A percentile compares a stretch with the other conserved stretches of the same genome.
phyloP scores from a whole-genome alignment of 2,888 invertebrate species.

The Drosophila rubida region DNA sequence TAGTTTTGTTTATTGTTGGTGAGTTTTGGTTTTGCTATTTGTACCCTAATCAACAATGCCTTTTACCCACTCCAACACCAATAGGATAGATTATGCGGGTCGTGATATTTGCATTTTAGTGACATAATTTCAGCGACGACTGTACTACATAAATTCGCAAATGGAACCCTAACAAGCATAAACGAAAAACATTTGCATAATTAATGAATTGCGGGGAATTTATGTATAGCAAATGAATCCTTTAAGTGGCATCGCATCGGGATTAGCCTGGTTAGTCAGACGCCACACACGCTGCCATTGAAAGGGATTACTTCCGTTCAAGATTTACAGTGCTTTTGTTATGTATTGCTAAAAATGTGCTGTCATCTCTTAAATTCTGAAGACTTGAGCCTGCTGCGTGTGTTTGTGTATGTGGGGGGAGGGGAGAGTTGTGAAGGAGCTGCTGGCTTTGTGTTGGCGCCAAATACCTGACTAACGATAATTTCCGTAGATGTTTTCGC shows the following conservation, averaged over 20 bases:
- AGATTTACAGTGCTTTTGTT: neutral
- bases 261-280: slow-evolving; percentile 21
- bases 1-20: slow-evolving; percentile 60
- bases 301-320: neutral
- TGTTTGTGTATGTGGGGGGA: no score
- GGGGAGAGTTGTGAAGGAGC: slow-evolving; percentile 15
- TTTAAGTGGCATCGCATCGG: slow-evolving; percentile 14
- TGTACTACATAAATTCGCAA: slow-evolving; percentile 43
- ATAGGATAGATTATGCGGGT: slow-evolving; percentile 23
- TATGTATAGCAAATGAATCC: slow-evolving; percentile 27
- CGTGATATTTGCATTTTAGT: slow-evolving; percentile 70
- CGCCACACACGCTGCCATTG: neutral
- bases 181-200: slow-evolving; percentile 65
- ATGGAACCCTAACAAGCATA: slow-evolving; percentile 37
- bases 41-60: slow-evolving; percentile 59
- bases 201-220: slow-evolving; percentile 60
- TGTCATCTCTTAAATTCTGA: slow-evolving; percentile 1
- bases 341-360: neutral
- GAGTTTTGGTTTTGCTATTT: slow-evolving; percentile 20
- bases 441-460: slow-evolving; percentile 33
- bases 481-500: slow-evolving; percentile 52
- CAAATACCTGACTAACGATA: slow-evolving; percentile 61
- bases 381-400: slow-evolving; percentile 27
- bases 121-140: slow-evolving; percentile 62
- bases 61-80: neutral